phyloP scores from a whole-genome alignment of 2,888 invertebrate species.

The Lithodes maja region DNA sequence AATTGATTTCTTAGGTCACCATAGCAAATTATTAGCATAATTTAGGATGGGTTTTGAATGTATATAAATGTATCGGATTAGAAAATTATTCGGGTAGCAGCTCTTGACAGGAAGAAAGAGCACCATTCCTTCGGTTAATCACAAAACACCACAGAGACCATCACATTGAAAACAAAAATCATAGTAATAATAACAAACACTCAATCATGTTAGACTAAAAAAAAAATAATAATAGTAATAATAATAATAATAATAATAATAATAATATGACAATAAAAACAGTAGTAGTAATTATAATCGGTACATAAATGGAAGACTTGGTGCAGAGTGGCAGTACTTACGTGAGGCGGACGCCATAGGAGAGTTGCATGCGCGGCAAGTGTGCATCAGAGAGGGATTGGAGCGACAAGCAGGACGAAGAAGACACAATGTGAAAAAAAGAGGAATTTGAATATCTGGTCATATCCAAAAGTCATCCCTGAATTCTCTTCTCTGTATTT shows the following conservation, averaged over 20 bases:
- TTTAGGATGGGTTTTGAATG: too few species aligned
- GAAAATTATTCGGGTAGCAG: too few species aligned
- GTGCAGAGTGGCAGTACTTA: slow-evolving; percentile 54
- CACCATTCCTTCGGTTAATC: not conserved
- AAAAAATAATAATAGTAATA: not conserved
- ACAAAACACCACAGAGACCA: not conserved
- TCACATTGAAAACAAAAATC: not conserved
- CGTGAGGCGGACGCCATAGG: slow-evolving; percentile 45
- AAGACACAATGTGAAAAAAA: slow-evolving; percentile 62
- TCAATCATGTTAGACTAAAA: not conserved
- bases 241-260: slow-evolving; percentile 6
- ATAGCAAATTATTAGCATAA: too few species aligned
- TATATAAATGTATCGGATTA: too few species aligned
- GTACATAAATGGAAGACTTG: not conserved
- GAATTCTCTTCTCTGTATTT: slow-evolving; percentile 8
- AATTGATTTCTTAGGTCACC: too few species aligned
- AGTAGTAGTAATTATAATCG: not conserved
- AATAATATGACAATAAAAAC: not conserved
- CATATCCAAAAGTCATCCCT: slow-evolving; percentile 48
- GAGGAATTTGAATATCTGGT: slow-evolving; percentile 52
- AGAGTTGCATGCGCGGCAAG: slow-evolving; percentile 59
- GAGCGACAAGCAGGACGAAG: slow-evolving; percentile 65
- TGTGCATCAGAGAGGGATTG: slow-evolving; percentile 41
- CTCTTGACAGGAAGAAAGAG: not conserved
- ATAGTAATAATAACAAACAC: not conserved